A percentile compares a stretch with the other conserved stretches of the same genome.
These are phyloP conservation scores for Cisticola juncidis DNA, from an alignment of 2,113 vertebrate species.

Conservation along the genomic window DNA sequence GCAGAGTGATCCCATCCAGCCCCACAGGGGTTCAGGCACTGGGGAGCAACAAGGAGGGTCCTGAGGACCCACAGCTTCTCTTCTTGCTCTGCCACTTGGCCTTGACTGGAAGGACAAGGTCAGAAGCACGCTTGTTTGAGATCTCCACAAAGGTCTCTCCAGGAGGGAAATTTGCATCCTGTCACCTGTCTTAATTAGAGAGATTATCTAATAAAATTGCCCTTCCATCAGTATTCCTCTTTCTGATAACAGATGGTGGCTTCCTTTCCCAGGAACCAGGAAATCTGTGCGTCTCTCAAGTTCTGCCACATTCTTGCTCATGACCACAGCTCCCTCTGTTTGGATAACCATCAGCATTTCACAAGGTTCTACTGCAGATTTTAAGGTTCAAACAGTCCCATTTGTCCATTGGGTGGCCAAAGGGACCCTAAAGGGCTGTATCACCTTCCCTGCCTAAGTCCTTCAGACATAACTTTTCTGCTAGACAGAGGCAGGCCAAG, in stretches of 20 bases:
- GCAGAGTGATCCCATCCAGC: neutral
- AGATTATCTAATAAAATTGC: neutral
- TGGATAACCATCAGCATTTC: neutral
- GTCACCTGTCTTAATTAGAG: neutral
- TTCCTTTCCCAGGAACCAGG: neutral
- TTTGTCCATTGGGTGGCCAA: accelerated
- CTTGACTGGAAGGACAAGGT: neutral
- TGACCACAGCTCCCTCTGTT: neutral
- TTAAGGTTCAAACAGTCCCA: neutral
- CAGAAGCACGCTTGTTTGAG: neutral
- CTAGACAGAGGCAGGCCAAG: neutral
- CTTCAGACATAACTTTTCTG: neutral
- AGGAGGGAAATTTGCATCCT: neutral
- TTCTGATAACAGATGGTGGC: conserved; percentile 8
- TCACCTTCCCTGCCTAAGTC: neutral
- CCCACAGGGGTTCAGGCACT: neutral
- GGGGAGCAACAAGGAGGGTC: neutral
- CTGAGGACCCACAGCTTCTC: neutral
- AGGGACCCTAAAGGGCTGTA: neutral
- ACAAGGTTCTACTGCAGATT: neutral
- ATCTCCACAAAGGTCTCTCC: neutral
- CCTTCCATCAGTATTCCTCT: neutral
- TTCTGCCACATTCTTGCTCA: neutral
- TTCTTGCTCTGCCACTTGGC: neutral
- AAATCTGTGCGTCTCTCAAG: neutral